phyloP scores from a whole-genome alignment of 2,113 vertebrate species.

The Gallinago paraguaiae region DNA sequence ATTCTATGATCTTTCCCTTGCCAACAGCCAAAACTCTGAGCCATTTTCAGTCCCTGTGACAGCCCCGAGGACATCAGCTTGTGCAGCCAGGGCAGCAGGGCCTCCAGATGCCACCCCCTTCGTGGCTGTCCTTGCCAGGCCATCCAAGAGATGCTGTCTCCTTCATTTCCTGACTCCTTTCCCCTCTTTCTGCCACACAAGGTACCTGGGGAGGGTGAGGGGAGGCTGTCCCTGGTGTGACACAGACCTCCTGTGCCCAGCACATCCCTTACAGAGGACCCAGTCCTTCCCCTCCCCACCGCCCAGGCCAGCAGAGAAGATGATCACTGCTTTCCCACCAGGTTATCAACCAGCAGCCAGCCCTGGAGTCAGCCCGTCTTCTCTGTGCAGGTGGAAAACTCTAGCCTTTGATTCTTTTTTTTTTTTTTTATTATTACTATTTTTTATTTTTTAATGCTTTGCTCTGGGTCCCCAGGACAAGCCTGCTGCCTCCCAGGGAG shows the following conservation, averaged over 20 bases:
- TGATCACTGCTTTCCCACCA: not conserved
- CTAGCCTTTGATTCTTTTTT: not conserved
- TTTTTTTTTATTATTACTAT: not conserved
- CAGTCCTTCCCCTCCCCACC: not conserved
- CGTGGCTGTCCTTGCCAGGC: not conserved
- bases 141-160: not conserved
- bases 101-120: not conserved
- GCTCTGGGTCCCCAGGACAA: not conserved
- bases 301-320: not conserved
- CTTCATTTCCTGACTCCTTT: not conserved
- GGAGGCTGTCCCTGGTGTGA: not conserved
- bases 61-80: not conserved
- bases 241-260: not conserved
- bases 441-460: not conserved
- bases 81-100: not conserved
- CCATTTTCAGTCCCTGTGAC: not conserved
- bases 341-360: not conserved
- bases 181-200: not conserved
- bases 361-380: not conserved
- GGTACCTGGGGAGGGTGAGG: rapidly evolving
- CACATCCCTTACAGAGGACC: not conserved
- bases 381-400: not conserved
- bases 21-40: not conserved
- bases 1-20: not conserved
- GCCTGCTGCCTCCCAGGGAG: not conserved